Evolutionary conservation across 2,888 invertebrate genomes (phyloP).

Genomic region (Epinotia ramella): DNA sequence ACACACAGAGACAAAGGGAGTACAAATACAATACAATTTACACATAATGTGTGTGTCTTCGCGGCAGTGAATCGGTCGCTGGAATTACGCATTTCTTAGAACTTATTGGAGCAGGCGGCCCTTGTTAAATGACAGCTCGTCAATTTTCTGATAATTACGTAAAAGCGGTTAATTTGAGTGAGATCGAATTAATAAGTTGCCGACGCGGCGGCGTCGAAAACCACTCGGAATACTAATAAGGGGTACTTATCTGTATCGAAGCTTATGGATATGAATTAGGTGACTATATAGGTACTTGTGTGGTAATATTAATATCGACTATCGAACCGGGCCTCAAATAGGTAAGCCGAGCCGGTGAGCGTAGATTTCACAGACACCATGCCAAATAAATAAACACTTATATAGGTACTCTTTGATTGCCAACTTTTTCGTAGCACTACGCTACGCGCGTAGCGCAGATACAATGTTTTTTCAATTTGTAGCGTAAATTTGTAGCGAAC

Average conservation of each 20-base stretch:
- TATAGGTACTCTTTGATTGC: not conserved
- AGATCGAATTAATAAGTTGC: conserved; percentile 17
- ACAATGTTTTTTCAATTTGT: not conserved
- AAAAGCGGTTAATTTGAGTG: conserved; percentile 20
- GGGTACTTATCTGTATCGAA: conserved; percentile 9
- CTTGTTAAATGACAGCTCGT: not conserved
- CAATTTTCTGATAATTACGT: conserved; percentile 26
- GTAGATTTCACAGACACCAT: too few species aligned
- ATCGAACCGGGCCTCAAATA: too few species aligned
- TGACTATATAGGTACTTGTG: not conserved
- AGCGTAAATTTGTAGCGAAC: too few species aligned
- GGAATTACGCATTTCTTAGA: not conserved
- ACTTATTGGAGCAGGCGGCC: not conserved
- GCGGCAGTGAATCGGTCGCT: too few species aligned
- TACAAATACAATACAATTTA: too few species aligned
- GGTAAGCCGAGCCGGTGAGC: too few species aligned
- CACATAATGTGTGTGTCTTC: too few species aligned
- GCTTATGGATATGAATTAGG: not conserved
- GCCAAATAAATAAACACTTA: too few species aligned
- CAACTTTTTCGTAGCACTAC: not conserved
- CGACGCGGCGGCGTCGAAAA: not conserved
- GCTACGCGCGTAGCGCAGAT: not conserved
- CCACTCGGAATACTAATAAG: conserved; percentile 31
- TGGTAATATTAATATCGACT: not conserved
- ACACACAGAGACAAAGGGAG: too few species aligned